Evolutionary conservation across 2,113 vertebrate genomes (phyloP).

Genomic region (Vulpes vulpes): DNA sequence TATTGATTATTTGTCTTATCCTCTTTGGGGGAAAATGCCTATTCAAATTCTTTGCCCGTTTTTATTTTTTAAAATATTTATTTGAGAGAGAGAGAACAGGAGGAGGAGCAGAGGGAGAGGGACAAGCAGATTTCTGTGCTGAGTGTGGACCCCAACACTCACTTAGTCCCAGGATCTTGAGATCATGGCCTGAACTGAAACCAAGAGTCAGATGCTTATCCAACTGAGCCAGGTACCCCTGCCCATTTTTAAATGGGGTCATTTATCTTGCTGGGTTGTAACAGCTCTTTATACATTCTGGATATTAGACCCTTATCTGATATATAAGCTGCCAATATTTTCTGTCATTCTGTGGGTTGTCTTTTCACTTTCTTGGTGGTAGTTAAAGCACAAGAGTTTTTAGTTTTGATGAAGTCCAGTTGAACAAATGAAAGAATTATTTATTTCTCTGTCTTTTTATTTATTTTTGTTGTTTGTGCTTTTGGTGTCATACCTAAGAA

Average conservation of each 20-base stretch:
- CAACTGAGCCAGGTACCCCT: background rate
- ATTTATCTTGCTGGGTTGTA: background rate
- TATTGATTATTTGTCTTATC: constrained; percentile 2
- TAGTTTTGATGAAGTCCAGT: constrained; percentile 5
- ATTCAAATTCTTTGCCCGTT: background rate
- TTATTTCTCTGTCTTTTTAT: background rate
- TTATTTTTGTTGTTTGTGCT: constrained; percentile 17
- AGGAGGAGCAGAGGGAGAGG: background rate
- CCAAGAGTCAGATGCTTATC: background rate
- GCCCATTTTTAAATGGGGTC: background rate
- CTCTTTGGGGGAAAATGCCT: background rate
- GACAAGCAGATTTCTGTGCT: background rate
- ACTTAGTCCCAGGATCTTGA: background rate
- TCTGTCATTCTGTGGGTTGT: background rate
- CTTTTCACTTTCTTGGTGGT: constrained; percentile 34
- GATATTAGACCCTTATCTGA: background rate
- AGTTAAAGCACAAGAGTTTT: background rate
- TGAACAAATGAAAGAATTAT: background rate
- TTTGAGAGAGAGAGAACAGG: background rate
- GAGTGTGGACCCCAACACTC: background rate
- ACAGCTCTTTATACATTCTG: background rate
- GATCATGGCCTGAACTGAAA: background rate
- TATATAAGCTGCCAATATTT: constrained; percentile 18
- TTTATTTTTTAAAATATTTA: background rate
- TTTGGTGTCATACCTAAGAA: constrained; percentile 30